Evolutionary conservation across 2,888 invertebrate genomes (phyloP).

Genomic region (Cephus pulcher): DNA sequence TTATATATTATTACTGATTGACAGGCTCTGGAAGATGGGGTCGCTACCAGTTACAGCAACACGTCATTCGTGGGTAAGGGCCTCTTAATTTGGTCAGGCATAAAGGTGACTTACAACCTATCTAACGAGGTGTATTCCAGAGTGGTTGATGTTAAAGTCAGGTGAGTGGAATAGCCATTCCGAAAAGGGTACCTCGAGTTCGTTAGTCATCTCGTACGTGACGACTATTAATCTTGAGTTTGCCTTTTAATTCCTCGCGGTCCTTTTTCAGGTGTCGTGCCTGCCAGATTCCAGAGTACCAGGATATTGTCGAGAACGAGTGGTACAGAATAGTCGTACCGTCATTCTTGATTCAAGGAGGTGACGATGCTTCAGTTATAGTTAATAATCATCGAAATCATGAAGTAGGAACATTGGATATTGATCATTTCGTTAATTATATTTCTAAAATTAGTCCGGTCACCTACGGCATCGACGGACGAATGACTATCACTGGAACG

Average conservation of each 20-base stretch:
- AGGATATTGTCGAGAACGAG: constrained; percentile 69
- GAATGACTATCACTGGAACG: constrained; percentile 60
- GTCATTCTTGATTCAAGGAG: constrained; percentile 74
- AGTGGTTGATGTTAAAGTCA: constrained; percentile 43
- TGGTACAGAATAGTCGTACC: constrained; percentile 74
- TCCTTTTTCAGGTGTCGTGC: constrained; percentile 68
- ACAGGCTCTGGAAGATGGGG: constrained; percentile 40
- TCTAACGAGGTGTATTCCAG: constrained; percentile 25
- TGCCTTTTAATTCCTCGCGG: neutral
- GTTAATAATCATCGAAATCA: constrained; percentile 69
- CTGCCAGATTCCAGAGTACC: constrained; percentile 75
- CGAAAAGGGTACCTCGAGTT: neutral
- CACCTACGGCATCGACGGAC: constrained; percentile 69
- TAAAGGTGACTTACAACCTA: constrained; percentile 47
- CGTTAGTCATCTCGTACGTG: neutral
- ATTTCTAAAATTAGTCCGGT: constrained; percentile 69
- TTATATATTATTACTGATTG: neutral
- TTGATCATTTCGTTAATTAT: constrained; percentile 69
- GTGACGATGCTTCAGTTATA: constrained; percentile 75
- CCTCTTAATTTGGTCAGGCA: constrained; percentile 52
- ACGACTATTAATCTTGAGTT: neutral
- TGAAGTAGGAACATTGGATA: constrained; percentile 68
- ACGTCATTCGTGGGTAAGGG: constrained; percentile 20
- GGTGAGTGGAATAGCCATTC: constrained; percentile 32
- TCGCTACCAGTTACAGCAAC: constrained; percentile 22